These are phyloP conservation scores for Lethrus apterus DNA, from an alignment of 1,140 invertebrate species.

Conservation along the genomic window DNA sequence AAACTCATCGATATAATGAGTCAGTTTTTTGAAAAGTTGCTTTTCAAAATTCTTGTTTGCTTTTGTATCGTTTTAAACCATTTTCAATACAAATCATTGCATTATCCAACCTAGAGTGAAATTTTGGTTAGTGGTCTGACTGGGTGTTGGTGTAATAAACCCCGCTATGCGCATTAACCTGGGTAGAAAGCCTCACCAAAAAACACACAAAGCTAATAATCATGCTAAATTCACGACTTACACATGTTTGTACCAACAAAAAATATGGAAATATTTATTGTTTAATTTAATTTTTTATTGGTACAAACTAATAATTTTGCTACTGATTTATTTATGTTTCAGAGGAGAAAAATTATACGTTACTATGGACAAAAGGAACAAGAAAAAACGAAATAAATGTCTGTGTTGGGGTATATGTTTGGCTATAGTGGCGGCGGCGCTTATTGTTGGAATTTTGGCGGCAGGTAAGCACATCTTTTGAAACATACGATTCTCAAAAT, in stretches of 20 bases:
- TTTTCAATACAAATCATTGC: no score
- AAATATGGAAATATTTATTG: no score
- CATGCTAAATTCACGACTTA: no score
- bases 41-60: neutral
- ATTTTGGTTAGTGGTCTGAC: constrained; percentile 27
- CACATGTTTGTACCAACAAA: no score
- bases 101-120: constrained; percentile 6
- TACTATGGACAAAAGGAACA: constrained; percentile 67
- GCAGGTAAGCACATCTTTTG: constrained; percentile 62
- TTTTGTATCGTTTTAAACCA: no score
- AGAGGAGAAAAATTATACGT: constrained; percentile 76
- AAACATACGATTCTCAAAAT: no score
- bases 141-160: constrained; percentile 28
- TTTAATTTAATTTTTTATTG: no score
- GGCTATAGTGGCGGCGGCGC: constrained; percentile 50
- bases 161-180: constrained; percentile 14
- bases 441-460: constrained; percentile 64
- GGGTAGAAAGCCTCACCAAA: no score
- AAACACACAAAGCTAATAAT: no score
- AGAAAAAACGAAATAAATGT: constrained; percentile 57
- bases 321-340: constrained; percentile 48
- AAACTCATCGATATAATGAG: no score
- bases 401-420: constrained; percentile 58
- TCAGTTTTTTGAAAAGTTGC: no score
- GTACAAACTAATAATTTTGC: no score